Conservation (phyloP, 1,140 invertebrate species). For the Drosophila melanica region DNA sequence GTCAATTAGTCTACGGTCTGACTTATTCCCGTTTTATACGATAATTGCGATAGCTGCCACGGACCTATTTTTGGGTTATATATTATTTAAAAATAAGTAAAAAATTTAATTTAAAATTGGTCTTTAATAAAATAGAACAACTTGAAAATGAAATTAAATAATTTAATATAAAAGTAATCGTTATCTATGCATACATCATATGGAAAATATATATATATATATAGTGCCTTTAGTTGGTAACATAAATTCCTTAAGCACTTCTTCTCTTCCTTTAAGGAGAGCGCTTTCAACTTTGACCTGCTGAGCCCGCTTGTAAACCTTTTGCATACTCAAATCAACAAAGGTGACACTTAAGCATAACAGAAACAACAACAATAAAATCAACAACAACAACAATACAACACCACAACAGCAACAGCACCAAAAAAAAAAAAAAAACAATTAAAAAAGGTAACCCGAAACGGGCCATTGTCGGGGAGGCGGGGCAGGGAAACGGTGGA, state of each 20-base stretch:
- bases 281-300: conserved; percentile 45
- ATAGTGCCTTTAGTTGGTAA: background rate
- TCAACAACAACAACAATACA: conserved; percentile 19
- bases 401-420: conserved; percentile 8
- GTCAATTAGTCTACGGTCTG: conserved; percentile 16
- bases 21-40: background rate
- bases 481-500: background rate
- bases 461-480: conserved; percentile 17
- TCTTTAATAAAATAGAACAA: background rate
- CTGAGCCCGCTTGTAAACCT: conserved; percentile 31
- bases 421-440: conserved; percentile 70
- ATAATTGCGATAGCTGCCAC: background rate
- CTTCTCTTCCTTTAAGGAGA: conserved; percentile 2
- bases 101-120: background rate
- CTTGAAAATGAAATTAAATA: background rate
- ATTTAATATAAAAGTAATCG: too few relatives aligned
- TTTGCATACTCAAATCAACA: conserved; percentile 36
- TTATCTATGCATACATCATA: background rate
- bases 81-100: background rate
- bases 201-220: background rate
- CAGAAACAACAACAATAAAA: conserved; percentile 21
- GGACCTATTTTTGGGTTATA: background rate
- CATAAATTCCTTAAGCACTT: too few relatives aligned
- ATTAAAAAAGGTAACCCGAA: conserved; percentile 73
- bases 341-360: conserved; percentile 36